Percentiles rank a stretch among this genome's conserved stretches.
These are phyloP conservation scores for Ophiothrix spiculata DNA, from an alignment of 35 echinoderm and acorn worm species.

Conservation along the genomic window DNA sequence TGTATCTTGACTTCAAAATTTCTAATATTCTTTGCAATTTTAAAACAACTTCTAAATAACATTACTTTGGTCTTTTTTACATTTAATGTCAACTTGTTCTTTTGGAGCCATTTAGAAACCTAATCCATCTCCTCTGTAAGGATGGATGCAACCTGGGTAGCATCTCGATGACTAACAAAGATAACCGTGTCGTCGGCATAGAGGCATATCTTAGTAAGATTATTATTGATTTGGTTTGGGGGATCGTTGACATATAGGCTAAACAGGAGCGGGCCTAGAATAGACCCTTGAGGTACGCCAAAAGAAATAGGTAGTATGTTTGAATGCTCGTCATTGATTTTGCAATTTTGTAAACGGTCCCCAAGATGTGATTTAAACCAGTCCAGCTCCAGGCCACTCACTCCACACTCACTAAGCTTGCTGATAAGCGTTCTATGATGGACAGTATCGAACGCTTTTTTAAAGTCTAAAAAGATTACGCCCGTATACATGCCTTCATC, in stretches of 20 bases:
- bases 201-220: slow-evolving; percentile 1
- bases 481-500: slow-evolving; percentile 6
- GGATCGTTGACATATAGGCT: slow-evolving; percentile 23
- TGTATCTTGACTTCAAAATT: background rate
- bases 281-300: slow-evolving; percentile 34
- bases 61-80: slow-evolving; percentile 19
- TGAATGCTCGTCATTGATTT: background rate
- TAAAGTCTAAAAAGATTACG: slow-evolving; percentile 15
- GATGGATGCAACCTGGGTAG: background rate
- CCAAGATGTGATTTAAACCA: slow-evolving; percentile 19
- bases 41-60: background rate
- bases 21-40: background rate
- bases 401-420: background rate
- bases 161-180: slow-evolving; percentile 6
- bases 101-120: background rate
- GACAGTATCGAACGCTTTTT: slow-evolving; percentile 23
- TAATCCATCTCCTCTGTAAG: background rate
- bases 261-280: slow-evolving; percentile 20
- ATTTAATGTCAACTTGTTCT: slow-evolving; percentile 23
- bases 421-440: background rate
- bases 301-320: background rate
- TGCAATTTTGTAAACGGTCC: background rate
- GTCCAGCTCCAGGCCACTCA: slow-evolving; percentile 19
- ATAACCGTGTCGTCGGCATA: slow-evolving; percentile 36
- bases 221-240: background rate